phyloP scores from a whole-genome alignment of 2,888 invertebrate genomes.

The Orthonevra nobilis region DNA sequence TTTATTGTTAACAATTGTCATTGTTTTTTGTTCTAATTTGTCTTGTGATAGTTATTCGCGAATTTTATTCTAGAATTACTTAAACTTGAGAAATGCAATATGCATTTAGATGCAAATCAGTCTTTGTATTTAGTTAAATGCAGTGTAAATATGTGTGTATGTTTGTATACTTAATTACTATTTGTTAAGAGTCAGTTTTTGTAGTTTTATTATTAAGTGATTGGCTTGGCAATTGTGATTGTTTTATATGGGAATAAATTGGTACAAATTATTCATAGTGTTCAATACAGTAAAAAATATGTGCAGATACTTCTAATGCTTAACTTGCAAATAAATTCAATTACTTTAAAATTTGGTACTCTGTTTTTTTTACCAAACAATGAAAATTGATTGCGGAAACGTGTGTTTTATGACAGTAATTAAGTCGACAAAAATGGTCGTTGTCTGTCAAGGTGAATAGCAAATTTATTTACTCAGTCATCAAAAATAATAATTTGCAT shows the following conservation, averaged over 20 bases:
- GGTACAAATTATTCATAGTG: constrained; percentile 48
- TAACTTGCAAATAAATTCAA: constrained; percentile 8
- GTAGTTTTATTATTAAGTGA: constrained; percentile 13
- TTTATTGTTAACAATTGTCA: neutral
- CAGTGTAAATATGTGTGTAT: too few species aligned
- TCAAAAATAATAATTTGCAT: too few species aligned
- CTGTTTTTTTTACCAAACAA: too few species aligned
- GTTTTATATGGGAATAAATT: constrained; percentile 52
- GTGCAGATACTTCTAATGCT: neutral
- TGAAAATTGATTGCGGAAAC: constrained; percentile 9
- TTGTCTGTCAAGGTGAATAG: constrained; percentile 50
- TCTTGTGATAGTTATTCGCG: constrained; percentile 4
- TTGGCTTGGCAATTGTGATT: constrained; percentile 31
- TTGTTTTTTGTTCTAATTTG: neutral
- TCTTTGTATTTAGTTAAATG: too few species aligned
- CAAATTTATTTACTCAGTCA: constrained; percentile 8
- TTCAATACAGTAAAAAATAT: constrained; percentile 22
- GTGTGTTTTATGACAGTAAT: constrained; percentile 4
- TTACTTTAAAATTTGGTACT: too few species aligned
- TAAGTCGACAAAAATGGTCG: constrained; percentile 34
- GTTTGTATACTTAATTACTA: too few species aligned
- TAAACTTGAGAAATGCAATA: constrained; percentile 8
- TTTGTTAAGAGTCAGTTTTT: constrained; percentile 3
- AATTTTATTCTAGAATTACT: neutral
- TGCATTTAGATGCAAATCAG: too few species aligned